These are phyloP conservation scores for Cryptophagus acutangulus DNA, from an alignment of 2,888 invertebrate genomes.

Conservation along the genomic window DNA sequence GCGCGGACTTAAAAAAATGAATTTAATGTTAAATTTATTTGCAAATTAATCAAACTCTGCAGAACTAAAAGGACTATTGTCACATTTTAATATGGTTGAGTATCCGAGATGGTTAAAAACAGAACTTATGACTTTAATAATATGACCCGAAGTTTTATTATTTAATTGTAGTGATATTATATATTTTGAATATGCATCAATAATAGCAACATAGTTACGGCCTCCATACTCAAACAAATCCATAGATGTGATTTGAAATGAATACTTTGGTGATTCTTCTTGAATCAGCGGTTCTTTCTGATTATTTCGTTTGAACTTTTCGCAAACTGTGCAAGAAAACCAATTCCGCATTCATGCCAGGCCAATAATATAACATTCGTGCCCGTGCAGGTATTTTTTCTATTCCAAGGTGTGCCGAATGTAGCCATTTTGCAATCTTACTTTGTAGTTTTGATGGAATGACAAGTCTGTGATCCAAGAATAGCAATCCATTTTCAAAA, in stretches of 20 bases:
- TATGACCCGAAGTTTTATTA: not conserved
- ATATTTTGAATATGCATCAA: conserved; percentile 1
- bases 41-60: not conserved
- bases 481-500: conserved; percentile 1
- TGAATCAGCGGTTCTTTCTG: not conserved
- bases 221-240: not conserved
- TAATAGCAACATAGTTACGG: not conserved
- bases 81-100: not conserved
- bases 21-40: not conserved
- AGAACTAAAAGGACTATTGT: not conserved
- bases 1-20: not conserved
- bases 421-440: not conserved
- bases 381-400: conserved; percentile 1
- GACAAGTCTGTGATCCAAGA: not conserved
- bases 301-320: not conserved
- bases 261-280: conserved; percentile 1
- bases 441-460: not conserved
- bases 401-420: not conserved
- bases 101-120: not conserved
- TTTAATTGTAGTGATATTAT: not conserved
- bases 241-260: not conserved
- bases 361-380: not conserved
- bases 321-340: not conserved
- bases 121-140: not conserved
- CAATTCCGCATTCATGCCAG: not conserved